A percentile compares a stretch with the other conserved stretches of the same genome.
Evolutionary conservation across 2,113 vertebrate genomes (phyloP).

Genomic region (Alectura lathami): DNA sequence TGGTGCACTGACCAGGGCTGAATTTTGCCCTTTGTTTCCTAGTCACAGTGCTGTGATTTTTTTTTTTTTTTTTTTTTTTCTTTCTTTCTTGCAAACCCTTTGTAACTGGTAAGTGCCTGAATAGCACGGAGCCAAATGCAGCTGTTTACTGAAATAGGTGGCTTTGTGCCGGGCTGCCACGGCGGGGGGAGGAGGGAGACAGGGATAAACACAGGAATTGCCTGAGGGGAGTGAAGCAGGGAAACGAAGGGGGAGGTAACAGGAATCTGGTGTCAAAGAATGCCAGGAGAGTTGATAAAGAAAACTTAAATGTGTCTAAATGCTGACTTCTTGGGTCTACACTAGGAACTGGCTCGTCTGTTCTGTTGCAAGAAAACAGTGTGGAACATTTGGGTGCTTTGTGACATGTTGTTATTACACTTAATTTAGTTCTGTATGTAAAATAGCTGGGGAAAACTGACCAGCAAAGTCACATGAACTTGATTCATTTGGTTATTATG

Average conservation of each 20-base stretch:
- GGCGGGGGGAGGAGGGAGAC: not conserved
- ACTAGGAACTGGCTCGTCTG: not conserved
- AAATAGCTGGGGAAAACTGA: not conserved
- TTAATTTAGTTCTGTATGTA: not conserved
- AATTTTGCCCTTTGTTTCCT: not conserved
- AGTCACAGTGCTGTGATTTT: not conserved
- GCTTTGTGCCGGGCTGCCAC: constrained; percentile 42
- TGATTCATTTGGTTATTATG: constrained; percentile 6
- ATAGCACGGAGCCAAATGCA: not conserved
- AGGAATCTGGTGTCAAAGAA: not conserved
- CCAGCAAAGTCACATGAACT: constrained; percentile 11
- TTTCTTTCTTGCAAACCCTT: not conserved
- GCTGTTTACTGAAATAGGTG: not conserved
- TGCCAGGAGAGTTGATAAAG: not conserved
- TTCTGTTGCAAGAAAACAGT: not conserved
- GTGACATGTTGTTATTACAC: not conserved
- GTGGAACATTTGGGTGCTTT: not conserved
- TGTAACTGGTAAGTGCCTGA: not conserved
- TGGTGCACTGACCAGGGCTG: not conserved
- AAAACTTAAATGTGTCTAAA: not conserved
- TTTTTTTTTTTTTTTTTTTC: not conserved
- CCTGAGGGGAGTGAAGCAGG: not conserved
- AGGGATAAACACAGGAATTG: not conserved
- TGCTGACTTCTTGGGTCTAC: not conserved
- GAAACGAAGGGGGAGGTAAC: not conserved